Evolutionary conservation across 2,113 vertebrate genomes (phyloP).

Genomic region (Alaudala cheleensis): DNA sequence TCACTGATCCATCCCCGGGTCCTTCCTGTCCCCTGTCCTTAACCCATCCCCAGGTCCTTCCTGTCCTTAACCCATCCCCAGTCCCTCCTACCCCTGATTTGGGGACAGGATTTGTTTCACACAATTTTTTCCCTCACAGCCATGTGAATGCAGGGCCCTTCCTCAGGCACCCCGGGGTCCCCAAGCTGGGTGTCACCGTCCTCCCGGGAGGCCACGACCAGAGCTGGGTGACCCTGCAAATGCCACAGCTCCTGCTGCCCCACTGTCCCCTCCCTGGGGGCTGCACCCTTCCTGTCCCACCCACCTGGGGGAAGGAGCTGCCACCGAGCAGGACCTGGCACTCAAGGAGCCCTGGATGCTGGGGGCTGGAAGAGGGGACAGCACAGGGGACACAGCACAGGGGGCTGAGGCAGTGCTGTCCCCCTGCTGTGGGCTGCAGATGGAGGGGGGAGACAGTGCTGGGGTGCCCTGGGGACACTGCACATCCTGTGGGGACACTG

Average conservation of each 20-base stretch:
- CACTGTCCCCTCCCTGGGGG: not conserved
- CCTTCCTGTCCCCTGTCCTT: not conserved
- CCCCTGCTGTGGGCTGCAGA: not conserved
- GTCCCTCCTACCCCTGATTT: not conserved
- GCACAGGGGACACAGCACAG: not conserved
- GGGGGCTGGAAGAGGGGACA: not conserved
- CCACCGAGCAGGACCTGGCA: rapidly evolving
- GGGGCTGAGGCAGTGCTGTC: not conserved
- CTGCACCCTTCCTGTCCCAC: not conserved
- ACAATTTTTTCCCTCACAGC: not conserved
- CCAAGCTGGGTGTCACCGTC: not conserved
- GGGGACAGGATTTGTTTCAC: not conserved
- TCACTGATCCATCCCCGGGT: not conserved
- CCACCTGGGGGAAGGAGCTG: not conserved
- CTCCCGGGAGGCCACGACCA: not conserved
- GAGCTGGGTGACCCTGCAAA: not conserved
- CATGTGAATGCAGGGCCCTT: too few species aligned
- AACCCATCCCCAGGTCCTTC: not conserved
- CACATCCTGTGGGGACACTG: not conserved
- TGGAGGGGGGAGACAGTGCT: not conserved
- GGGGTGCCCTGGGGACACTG: not conserved
- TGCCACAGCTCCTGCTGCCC: not conserved
- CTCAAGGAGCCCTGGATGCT: not conserved
- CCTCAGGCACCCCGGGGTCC: not conserved
- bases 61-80: not conserved